phyloP scores from a whole-genome alignment of 2,888 invertebrate genomes.

The Habroteleia sp. region DNA sequence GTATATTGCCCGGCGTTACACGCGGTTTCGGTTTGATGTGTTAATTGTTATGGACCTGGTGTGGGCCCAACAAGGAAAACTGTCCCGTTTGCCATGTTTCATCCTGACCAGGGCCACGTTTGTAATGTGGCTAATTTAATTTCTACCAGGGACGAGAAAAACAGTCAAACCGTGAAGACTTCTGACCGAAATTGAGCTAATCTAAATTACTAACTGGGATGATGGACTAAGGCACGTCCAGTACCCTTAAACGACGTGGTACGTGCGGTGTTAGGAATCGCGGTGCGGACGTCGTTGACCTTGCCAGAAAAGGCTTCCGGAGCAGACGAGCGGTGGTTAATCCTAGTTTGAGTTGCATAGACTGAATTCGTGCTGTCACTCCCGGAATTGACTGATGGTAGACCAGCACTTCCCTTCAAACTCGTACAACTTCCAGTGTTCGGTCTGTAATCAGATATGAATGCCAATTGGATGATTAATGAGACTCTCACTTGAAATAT shows the following conservation, averaged over 20 bases:
- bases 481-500: too few relatives aligned
- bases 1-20: too few relatives aligned
- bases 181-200: too few relatives aligned
- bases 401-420: slow-evolving; percentile 65
- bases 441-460: slow-evolving; percentile 81
- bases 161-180: too few relatives aligned
- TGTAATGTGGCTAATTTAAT: too few relatives aligned
- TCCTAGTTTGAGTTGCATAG: slow-evolving; percentile 65
- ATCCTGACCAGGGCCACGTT: too few relatives aligned
- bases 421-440: slow-evolving; percentile 82
- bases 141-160: too few relatives aligned
- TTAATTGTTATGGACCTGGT: too few relatives aligned
- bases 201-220: slow-evolving; percentile 66
- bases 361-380: slow-evolving; percentile 61
- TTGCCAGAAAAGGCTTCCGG: slow-evolving; percentile 70
- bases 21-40: too few relatives aligned
- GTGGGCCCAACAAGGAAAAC: too few relatives aligned
- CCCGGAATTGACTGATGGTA: slow-evolving; percentile 68
- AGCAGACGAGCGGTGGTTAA: slow-evolving; percentile 68
- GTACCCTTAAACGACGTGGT: slow-evolving; percentile 69
- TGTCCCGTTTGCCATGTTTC: too few relatives aligned
- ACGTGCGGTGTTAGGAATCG: slow-evolving; percentile 68
- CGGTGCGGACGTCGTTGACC: slow-evolving; percentile 68
- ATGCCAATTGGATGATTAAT: too few relatives aligned
- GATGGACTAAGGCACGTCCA: slow-evolving; percentile 68